Conservation (phyloP, 92 coral and sea anemone genomes). For the Desmophyllum pertusum region DNA sequence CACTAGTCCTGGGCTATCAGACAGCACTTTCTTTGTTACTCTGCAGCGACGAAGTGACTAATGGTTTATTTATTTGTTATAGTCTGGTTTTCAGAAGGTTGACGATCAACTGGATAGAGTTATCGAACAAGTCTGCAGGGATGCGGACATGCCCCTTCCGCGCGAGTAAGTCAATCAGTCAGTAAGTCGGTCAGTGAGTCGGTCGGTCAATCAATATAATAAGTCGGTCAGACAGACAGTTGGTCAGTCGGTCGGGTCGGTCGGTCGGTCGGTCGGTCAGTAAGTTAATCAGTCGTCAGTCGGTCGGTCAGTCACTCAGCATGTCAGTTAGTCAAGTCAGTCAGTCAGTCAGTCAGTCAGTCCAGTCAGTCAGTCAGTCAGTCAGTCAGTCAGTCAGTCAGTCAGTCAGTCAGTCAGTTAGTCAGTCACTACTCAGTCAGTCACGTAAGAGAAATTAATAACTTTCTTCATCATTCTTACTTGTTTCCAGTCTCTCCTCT, state of each 20-base stretch:
- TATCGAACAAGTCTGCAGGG: conserved; percentile 80
- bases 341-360: too few relatives aligned
- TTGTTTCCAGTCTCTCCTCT: conserved; percentile 71
- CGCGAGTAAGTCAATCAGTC: conserved; percentile 51
- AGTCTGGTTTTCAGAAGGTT: conserved; percentile 86
- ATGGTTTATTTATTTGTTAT: conserved; percentile 4
- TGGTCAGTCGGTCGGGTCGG: too few relatives aligned
- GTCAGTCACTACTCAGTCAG: not conserved
- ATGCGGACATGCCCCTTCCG: conserved; percentile 81
- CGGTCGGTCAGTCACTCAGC: too few relatives aligned
- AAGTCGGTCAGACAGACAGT: not conserved
- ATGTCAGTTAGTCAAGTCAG: too few relatives aligned
- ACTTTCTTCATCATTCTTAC: not conserved
- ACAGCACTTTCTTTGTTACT: too few relatives aligned
- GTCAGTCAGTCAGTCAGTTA: not conserved
- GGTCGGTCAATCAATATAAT: not conserved
- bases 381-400: not conserved
- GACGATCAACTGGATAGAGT: conserved; percentile 85
- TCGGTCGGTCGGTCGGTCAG: too few relatives aligned
- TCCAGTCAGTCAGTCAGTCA: not conserved
- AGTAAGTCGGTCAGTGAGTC: not conserved
- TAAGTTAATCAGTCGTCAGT: too few relatives aligned
- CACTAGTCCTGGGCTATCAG: too few relatives aligned
- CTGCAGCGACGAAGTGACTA: not conserved
- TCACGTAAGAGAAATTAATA: not conserved